A percentile compares a stretch with the other conserved stretches of the same genome.
Evolutionary conservation across 2,888 invertebrate genomes (phyloP).

Genomic region (Neoascia interrupta): DNA sequence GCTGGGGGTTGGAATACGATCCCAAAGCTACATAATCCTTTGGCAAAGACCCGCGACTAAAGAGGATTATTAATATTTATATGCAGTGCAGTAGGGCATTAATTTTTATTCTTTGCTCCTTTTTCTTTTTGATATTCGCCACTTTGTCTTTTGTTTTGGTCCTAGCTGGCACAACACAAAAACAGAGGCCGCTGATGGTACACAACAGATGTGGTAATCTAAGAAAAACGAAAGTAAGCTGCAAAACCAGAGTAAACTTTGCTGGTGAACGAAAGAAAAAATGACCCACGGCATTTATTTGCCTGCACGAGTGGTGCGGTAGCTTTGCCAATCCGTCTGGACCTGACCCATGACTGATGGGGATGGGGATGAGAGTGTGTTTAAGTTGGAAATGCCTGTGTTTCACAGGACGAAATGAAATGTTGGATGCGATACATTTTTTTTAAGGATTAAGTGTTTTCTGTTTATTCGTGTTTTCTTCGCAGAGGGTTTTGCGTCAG

Average conservation of each 20-base stretch:
- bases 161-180: neutral
- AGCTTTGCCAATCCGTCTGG: constrained; percentile 8
- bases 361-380: neutral
- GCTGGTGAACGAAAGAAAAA: constrained; percentile 49
- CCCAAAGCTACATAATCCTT: constrained; percentile 26
- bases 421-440: constrained; percentile 33
- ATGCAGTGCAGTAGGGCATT: constrained; percentile 57
- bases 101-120: constrained; percentile 23
- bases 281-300: constrained; percentile 29
- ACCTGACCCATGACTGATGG: constrained; percentile 42
- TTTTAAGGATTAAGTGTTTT: constrained; percentile 46
- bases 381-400: constrained; percentile 5
- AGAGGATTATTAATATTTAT: constrained; percentile 67
- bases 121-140: constrained; percentile 5
- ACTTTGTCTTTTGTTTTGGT: constrained; percentile 29
- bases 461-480: constrained; percentile 15
- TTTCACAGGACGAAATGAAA: constrained; percentile 44
- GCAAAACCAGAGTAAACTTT: constrained; percentile 49
- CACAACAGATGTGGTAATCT: constrained; percentile 34
- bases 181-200: constrained; percentile 5
- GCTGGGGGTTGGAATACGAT: constrained; percentile 5
- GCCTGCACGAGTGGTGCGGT: constrained; percentile 18
- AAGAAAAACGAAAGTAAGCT: constrained; percentile 46
- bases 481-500: neutral
- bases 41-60: constrained; percentile 29